Conservation (phyloP, 2,797 vertebrate genomes). For the Artibeus jamaicensis region DNA sequence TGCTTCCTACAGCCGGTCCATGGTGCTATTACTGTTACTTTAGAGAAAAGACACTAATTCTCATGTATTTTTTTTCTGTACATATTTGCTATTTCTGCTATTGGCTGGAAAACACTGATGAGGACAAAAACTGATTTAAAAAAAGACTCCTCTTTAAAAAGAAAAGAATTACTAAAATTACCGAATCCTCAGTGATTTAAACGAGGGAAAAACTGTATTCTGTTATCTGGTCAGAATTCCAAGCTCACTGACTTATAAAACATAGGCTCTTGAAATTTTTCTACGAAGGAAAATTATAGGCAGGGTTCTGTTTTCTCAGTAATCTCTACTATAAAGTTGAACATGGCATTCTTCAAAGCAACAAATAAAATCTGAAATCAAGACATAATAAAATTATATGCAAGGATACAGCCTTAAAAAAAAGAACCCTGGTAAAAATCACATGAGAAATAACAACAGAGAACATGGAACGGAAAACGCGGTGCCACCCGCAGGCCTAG, state of each 20-base stretch:
- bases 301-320: background rate
- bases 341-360: conserved; percentile 32
- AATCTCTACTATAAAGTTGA: conserved; percentile 37
- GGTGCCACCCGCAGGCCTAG: no score
- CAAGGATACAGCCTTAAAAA: background rate
- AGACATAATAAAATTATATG: conserved; percentile 27
- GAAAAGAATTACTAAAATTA: conserved; percentile 53
- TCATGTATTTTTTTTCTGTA: background rate
- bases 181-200: background rate
- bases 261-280: background rate
- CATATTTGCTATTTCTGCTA: conserved; percentile 28
- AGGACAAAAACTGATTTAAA: background rate
- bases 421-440: background rate
- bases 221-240: conserved; percentile 16
- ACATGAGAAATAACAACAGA: background rate
- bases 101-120: conserved; percentile 18
- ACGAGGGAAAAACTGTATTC: conserved; percentile 14
- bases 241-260: conserved; percentile 14
- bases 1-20: conserved; percentile 5
- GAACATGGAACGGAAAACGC: background rate
- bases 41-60: conserved; percentile 7
- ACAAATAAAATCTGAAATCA: conserved; percentile 34
- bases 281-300: conserved; percentile 6
- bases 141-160: conserved; percentile 9
- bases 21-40: background rate